Base-by-base conservation (phyloP, 2,113 vertebrate species). In the Lamprologus lemairii region DNA sequence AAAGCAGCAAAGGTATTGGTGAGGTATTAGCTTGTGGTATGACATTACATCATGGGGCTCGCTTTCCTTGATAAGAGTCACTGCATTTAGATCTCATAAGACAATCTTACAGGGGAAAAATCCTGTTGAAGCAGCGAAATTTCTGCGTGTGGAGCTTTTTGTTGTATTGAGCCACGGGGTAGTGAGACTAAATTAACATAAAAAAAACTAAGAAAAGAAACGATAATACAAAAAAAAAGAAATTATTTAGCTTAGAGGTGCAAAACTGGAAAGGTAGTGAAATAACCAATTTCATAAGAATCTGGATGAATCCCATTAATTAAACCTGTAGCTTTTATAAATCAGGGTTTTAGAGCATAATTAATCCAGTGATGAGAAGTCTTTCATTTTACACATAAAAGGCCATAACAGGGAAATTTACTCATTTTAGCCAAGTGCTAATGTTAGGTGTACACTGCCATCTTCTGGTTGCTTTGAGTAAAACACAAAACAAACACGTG, bases 361-460 rank as follows among this genome's bases (percentile, higher is more conserved):
- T 89, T 33, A 86, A 85, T 84, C 5, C 10, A 31, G 3, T 49
- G 54, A 89, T 49, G 35, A 81, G 23, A 6, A 49, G 6, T 23
- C 6, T 81, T 81, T 68, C 3, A 7, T 68, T 85, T 45, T 73
- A 17, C 21, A 57, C 21, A 49, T 54, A 33, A 88, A 82, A 53
- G 2, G 7, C 45, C 19, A n/a, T 12, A 81, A 49, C 23, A 73
- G 11, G 31, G 45, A 33, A 5, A 31, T 85, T 37, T 23, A 16
- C 35, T 75, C 2, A 28, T 55, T 71, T 45, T 7, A 4, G 11
- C 17, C 7, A 75, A 33, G 42, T 16, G 9, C 8, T 4, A 73
- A 42, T 13, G 58, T 68, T 87, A 12, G 40, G 78, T 19, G 40
- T 49, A 89, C 79, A 86, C 91, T 87, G 94, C 93, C 94, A 92